Base-by-base conservation (phyloP, 2,888 invertebrate genomes). In the Sinohyriopsis cumingii region DNA sequence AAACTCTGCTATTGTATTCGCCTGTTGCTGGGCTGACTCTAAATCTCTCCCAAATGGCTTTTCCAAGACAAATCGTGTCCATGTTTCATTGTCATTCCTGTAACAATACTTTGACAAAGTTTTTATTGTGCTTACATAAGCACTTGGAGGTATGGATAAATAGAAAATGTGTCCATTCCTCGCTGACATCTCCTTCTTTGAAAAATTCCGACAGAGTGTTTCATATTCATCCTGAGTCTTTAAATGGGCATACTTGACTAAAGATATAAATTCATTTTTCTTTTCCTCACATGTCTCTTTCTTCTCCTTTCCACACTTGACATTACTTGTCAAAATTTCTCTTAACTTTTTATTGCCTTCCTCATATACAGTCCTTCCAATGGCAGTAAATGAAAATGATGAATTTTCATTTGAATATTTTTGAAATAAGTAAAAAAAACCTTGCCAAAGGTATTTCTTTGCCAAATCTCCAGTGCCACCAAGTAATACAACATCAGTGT, bases 41-140 rank as follows among this genome's bases (percentile, higher is more conserved):
- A 94, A 94, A 91, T 99, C 98, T 68, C 94, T 93, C 0, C 99
- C 99, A 91, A 99, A 99, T 5, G 99, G 99, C 90, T 99, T 99
- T 90, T 99, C 99, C 76, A 99, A 94, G 68, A 99, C 98, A 59
- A 99, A 93, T 81, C 98, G 93, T 63, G 95, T 96, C 54, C 59
- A 28, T 20, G n/a, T 45, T 5, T 28, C 55, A 1, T 65, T 63
- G 5, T 65, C 70, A 57, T 70, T 63, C n/a, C 69, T 68, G 54
- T 68, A 67, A 73, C 84, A 84, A 64, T 80, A 73, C 9, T 74
- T 70, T 65, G 81, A 69, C 9, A 84, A 69, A 65, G 63, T 73
- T 33, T 70, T 68, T n/a, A 80, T 73, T 18, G 79, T 80, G 62
- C 69, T 72, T 18, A 77, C 69, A 71, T 88, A 88, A 0, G 82